Base-by-base conservation (phyloP, 2,888 invertebrate genomes). In the Oeneis ivallda region DNA sequence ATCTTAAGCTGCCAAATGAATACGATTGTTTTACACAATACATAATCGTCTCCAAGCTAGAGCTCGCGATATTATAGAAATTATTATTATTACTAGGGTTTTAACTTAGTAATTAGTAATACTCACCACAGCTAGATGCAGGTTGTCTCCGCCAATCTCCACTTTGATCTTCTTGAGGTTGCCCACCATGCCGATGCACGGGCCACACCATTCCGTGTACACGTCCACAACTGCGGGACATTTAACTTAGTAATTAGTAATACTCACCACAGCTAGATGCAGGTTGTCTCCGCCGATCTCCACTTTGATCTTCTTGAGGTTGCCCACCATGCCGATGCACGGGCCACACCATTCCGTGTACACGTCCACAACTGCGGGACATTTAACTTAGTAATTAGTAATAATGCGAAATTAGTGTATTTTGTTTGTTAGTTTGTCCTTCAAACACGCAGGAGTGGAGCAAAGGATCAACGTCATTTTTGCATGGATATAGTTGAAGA, bases 291-390 rank as follows among this genome's bases (percentile, higher is more conserved):
- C 98, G 8, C 97, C 97, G 15, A 96, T 85, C 88, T 98, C 98
- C 75, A 98, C 93, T 84, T 98, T 98, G 71, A 98, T 93, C 87
- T 96, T 96, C 82, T 96, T 95, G 74, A 98, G 92, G 81, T 95
- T 95, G 56, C 95, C 95, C 61, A 95, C 92, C 96, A 98, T 96
- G 34, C 96, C 97, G 66, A 94, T 85, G 80, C 98, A 98, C 0
- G 98, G 97, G 0, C 98, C 98, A 79, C 97, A 96, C 98, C 98
- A 98, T 70, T 96, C 96, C 8, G 97, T 95, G 84, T 96, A 98
- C 13, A 98, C 94, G 82, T 98, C 98, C 66, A 97, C 93, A 67
- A 98, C 96, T 95, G 82, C 47, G 9, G n/a, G n/a, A n/a, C n/a
- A n/a, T n/a, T n/a, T n/a, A n/a, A n/a, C n/a, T n/a, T n/a, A n/a